Evolutionary conservation across 2,113 vertebrate genomes (phyloP).

Genomic region (Hemiscyllium ocellatum): DNA sequence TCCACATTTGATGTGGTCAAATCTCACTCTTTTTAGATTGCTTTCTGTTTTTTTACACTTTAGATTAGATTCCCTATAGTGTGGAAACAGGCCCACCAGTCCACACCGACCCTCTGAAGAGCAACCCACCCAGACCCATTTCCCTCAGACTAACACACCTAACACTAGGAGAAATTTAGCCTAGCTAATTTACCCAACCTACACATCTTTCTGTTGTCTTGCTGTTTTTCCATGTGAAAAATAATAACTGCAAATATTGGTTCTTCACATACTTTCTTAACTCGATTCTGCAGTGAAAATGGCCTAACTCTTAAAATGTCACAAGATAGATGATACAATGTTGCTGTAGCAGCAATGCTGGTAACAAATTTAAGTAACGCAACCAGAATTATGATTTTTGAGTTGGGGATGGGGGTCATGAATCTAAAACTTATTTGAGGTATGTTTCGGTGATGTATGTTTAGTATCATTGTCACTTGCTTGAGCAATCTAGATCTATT

Average conservation of each 20-base stretch:
- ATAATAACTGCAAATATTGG: neutral
- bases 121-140: too few species aligned
- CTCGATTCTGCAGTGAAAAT: neutral
- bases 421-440: too few species aligned
- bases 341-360: neutral
- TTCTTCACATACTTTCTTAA: neutral
- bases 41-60: neutral
- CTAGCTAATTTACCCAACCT: too few species aligned
- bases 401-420: neutral
- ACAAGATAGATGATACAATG: neutral
- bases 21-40: neutral
- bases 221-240: neutral
- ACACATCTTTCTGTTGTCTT: neutral
- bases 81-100: too few species aligned
- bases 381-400: neutral
- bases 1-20: too few species aligned
- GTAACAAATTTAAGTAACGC: neutral
- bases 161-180: too few species aligned
- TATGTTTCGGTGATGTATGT: too few species aligned
- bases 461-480: too few species aligned
- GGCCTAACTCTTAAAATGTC: neutral
- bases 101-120: too few species aligned
- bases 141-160: too few species aligned
- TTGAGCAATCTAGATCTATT: too few species aligned
- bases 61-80: too few species aligned